phyloP scores from a whole-genome alignment of 2,113 vertebrate genomes.

The Hippocampus guttulatus region DNA sequence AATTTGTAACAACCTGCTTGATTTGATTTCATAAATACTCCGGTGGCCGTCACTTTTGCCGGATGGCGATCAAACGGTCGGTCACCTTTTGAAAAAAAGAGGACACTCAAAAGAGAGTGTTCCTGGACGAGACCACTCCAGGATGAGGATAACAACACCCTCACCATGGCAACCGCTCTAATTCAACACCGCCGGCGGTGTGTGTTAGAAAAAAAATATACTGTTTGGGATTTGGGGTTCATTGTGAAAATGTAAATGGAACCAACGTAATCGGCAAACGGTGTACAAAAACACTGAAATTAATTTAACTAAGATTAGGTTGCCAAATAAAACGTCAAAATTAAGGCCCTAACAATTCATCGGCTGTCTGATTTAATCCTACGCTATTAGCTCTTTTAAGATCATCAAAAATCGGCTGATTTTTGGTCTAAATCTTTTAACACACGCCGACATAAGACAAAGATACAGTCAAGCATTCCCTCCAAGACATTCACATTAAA shows the following conservation, averaged over 20 bases:
- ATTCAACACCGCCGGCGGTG: constrained; percentile 1
- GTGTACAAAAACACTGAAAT: too few species aligned
- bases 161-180: constrained; percentile 32
- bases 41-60: neutral
- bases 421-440: too few species aligned
- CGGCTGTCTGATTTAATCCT: too few species aligned
- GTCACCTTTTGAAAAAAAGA: constrained; percentile 28
- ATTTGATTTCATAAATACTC: neutral
- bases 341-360: too few species aligned
- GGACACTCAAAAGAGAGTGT: constrained; percentile 12
- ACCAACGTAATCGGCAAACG: neutral
- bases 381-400: too few species aligned
- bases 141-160: constrained; percentile 41
- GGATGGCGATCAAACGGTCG: neutral
- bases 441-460: neutral
- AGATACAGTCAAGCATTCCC: neutral
- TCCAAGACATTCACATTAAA: too few species aligned
- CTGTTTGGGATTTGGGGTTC: neutral
- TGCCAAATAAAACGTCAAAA: neutral
- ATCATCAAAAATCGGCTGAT: too few species aligned
- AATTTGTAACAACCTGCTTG: neutral
- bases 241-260: neutral
- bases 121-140: constrained; percentile 30
- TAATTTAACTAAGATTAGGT: too few species aligned
- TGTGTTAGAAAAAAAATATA: neutral